Evolutionary conservation across 2,888 invertebrate genomes (phyloP).

Genomic region (Cylindroiulus punctatus): DNA sequence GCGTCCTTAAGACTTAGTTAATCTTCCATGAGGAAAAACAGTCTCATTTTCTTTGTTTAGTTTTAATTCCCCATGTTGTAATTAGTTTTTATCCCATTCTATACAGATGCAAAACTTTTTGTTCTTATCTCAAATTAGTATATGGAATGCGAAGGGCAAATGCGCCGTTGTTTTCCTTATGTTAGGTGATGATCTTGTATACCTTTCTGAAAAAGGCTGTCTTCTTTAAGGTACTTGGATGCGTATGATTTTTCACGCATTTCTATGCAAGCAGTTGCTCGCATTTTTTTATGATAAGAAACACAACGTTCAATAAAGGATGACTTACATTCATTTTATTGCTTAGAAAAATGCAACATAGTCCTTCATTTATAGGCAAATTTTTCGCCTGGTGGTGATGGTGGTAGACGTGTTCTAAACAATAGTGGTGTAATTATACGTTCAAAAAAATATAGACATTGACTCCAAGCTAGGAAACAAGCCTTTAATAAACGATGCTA

Average conservation of each 20-base stretch:
- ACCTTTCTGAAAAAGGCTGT: background rate
- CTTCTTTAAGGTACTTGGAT: background rate
- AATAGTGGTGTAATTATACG: background rate
- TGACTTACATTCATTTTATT: conserved; percentile 34
- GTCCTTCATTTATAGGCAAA: conserved; percentile 31
- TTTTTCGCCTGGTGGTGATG: background rate
- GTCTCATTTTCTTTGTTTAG: background rate
- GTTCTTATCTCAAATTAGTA: background rate
- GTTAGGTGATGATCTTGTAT: background rate
- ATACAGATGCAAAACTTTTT: background rate
- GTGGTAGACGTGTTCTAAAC: background rate
- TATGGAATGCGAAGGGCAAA: background rate
- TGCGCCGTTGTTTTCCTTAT: background rate
- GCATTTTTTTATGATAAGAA: background rate
- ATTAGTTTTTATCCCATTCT: background rate
- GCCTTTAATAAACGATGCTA: background rate
- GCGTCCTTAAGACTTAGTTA: conserved; percentile 17
- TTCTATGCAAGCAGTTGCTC: background rate
- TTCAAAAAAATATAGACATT: background rate
- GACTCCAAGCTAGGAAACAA: background rate
- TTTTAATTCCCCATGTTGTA: background rate
- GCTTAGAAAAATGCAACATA: conserved; percentile 19
- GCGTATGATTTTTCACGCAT: background rate
- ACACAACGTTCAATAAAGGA: background rate
- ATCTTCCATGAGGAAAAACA: background rate